Base-by-base conservation (phyloP, 2,113 vertebrate genomes). In the rabbit (Oryctolagus cuniculus) region DNA sequence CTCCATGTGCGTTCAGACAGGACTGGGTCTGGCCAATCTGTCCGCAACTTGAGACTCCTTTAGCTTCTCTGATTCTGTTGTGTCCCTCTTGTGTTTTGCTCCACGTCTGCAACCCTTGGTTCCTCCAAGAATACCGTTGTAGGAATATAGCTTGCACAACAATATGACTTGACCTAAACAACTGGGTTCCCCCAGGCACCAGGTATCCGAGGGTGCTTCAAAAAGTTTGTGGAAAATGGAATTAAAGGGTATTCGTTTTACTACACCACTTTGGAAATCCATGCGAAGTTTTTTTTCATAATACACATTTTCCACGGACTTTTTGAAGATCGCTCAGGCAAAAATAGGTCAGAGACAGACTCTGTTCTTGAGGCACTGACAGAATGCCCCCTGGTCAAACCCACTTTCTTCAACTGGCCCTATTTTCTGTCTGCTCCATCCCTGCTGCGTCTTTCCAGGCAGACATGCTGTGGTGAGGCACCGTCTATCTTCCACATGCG, bases 341-440 rank as follows among this genome's bases (percentile, higher is more conserved):
- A 49, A 85, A 75, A 74, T 44, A 70, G 53, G 53, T 58, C 31
- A 87, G 77, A 78, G 27, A 61, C 58, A 95, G 66, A 80, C 53
- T 25, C 61, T 36, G 34, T 82, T 66, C 78, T 87, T 87, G 36
- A 77, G 72, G n/a, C 79, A 84, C 87, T 84, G 67, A 55, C 55
- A 90, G 75, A 58, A 64, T 5, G 53, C 10, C 10, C 10, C 44
- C n/a, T 73, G 34, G 0, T 16, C 83, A 74, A 5, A 36, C 24
- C 31, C 10, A 73, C 13, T 3, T 27, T 73, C 34, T 95, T 87
- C 85, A 92, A 95, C 44, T 95, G n/a, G 25, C 29, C 38, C 67
- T 66, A 70, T 82, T n/a, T 73, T 55, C 27, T 91, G 67, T 66
- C 73, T 82, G n/a, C 58, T 81, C 74, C 63, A 53, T 29, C 67